phyloP scores from a whole-genome alignment of 2,113 vertebrate species.

The Bubo blakistoni region DNA sequence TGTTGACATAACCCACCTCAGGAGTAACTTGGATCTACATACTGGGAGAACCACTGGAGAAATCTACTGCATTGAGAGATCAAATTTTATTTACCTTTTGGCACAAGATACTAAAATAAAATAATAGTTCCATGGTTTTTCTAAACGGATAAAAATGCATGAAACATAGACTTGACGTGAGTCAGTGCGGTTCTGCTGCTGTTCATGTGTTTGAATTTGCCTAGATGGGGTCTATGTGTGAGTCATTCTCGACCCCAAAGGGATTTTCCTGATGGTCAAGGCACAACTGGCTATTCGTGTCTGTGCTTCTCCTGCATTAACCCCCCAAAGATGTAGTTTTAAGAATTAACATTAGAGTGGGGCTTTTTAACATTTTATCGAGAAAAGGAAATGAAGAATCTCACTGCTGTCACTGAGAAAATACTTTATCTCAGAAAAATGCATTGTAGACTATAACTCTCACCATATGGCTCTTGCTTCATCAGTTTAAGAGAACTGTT shows the following conservation, averaged over 20 bases:
- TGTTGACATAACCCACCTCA: not conserved
- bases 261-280: not conserved
- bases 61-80: not conserved
- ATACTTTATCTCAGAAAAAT: slow-evolving; percentile 12
- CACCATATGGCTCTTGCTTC: slow-evolving; percentile 33
- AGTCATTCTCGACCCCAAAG: not conserved
- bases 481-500: not conserved
- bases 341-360: not conserved
- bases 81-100: not conserved
- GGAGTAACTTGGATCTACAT: not conserved
- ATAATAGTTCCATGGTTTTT: not conserved
- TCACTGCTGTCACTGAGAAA: slow-evolving; percentile 14
- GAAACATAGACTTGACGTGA: fast-evolving
- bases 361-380: not conserved
- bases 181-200: fast-evolving
- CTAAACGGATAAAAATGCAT: not conserved
- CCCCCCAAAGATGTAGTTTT: not conserved
- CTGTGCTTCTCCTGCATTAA: not conserved
- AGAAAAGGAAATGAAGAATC: slow-evolving; percentile 6
- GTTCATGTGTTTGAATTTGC: not conserved
- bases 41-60: not conserved
- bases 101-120: not conserved
- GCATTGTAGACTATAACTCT: not conserved
- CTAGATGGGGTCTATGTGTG: not conserved
- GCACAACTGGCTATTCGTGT: not conserved